Evolutionary conservation across 2,113 vertebrate genomes (phyloP), one percentile per base, ranked within the genome.

Genomic region (Dissostichus mawsoni): DNA sequence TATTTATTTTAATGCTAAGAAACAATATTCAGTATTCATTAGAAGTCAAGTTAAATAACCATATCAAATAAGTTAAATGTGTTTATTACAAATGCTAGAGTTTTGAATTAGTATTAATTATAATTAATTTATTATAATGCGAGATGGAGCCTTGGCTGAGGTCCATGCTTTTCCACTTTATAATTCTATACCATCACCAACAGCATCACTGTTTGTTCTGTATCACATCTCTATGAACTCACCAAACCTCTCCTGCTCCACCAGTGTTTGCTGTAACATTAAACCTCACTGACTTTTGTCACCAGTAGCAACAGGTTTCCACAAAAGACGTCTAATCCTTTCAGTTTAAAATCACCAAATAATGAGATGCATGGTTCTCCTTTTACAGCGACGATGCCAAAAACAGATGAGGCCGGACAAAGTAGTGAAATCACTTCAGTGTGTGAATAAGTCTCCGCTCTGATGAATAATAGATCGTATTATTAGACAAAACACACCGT

Each of bases 391-490:
- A 9, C 2, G 8, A 16, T 16, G 69, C 36, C 36, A 41, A 8
- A 41, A 41, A 41, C 29, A 17, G 33, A 44, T 11, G 33, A 61
- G 36, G n/a, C 7, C 14, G 50, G 50, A 48, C 3, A 33, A 3
- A 53, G 47, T 36, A 23, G 20, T 33, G 16, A 47, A 33, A 55
- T 57, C 13, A 9, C 17, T 0, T 58, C 2, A 23, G 50, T 70
- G 65, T 48, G 13, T 62, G 47, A 45, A 10, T 11, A 17, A 11
- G 53, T 64, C 50, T 25, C 25, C 33, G 9, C 29, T 52, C 5
- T 59, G 7, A 57, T 69, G 44, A 67, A 72, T 77, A 55, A 66
- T 55, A 55, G 3, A 62, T 29, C 6, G 8, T 58, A 11, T 44
- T 16, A 50, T 52, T 16, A 57, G 13, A 67, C 13, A 0, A 17